These are phyloP conservation scores for Drosophila repleta DNA, from an alignment of 1,140 invertebrate genomes.

Conservation along the genomic window DNA sequence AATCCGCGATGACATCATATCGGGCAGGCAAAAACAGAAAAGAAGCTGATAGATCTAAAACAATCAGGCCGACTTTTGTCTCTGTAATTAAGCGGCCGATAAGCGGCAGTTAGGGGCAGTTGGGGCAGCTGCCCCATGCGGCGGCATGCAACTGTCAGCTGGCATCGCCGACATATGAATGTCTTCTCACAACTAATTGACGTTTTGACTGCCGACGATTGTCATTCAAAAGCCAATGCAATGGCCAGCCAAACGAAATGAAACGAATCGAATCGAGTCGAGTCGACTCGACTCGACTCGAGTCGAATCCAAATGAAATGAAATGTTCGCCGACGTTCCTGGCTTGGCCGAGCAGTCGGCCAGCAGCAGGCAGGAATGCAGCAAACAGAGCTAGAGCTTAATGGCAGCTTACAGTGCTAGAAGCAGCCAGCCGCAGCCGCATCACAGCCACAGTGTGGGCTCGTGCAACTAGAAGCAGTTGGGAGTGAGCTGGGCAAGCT, in stretches of 20 bases:
- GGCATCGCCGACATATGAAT: constrained; percentile 59
- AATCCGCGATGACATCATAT: constrained; percentile 13
- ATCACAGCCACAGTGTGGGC: neutral
- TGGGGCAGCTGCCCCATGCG: constrained; percentile 17
- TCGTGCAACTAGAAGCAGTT: constrained; percentile 1
- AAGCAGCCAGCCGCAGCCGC: neutral
- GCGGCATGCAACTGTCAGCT: constrained; percentile 39
- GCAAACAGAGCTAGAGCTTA: constrained; percentile 6
- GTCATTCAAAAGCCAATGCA: constrained; percentile 69
- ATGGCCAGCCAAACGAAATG: constrained; percentile 25
- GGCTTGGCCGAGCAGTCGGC: neutral
- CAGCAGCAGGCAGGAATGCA: constrained; percentile 2
- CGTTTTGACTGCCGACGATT: constrained; percentile 75
- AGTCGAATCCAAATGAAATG: neutral
- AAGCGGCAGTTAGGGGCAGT: neutral
- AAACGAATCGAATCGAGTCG: neutral
- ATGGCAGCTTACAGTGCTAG: constrained; percentile 5
- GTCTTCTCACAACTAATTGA: constrained; percentile 79
- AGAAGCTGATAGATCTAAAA: constrained; percentile 20
- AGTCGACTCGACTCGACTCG: too few relatives aligned
- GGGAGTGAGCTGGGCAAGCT: too few relatives aligned
- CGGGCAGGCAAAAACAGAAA: constrained; percentile 8
- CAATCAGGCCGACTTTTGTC: constrained; percentile 11
- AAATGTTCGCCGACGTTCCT: constrained; percentile 6
- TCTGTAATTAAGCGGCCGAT: constrained; percentile 15